Evolutionary conservation across 2,888 invertebrate genomes (phyloP).

Genomic region (Conops quadrifasciatus): DNA sequence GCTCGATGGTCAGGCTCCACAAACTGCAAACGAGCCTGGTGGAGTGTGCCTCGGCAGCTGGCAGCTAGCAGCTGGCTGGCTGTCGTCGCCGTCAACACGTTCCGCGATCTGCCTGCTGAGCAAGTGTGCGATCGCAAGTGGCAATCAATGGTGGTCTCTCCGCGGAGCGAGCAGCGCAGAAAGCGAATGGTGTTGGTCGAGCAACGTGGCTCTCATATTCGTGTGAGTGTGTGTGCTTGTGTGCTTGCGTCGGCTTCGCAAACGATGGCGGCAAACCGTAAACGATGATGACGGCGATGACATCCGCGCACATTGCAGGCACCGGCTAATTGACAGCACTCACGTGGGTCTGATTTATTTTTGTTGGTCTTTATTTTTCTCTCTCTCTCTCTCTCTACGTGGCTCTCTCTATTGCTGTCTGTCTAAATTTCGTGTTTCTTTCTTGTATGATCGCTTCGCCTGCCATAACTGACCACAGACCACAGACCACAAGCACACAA

Average conservation of each 20-base stretch:
- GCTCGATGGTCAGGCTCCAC: neutral
- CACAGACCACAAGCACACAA: neutral
- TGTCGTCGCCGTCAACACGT: constrained; percentile 12
- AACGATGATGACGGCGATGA: constrained; percentile 17
- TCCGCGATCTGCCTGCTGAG: neutral
- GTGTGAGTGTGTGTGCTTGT: neutral
- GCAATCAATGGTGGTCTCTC: constrained; percentile 1
- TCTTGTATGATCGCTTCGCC: constrained; percentile 6
- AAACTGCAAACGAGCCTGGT: neutral
- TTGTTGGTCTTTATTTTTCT: neutral
- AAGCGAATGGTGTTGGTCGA: neutral
- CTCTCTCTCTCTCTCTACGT: neutral
- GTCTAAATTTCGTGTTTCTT: neutral
- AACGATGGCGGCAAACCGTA: constrained; percentile 2
- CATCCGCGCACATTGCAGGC: constrained; percentile 14
- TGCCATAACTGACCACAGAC: constrained; percentile 29
- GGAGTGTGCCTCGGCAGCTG: constrained; percentile 1
- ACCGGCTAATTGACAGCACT: constrained; percentile 36
- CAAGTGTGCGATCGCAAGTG: constrained; percentile 2
- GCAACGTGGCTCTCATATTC: neutral
- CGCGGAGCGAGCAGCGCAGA: neutral
- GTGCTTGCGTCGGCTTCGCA: neutral
- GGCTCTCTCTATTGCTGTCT: neutral
- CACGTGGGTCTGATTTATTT: constrained; percentile 32
- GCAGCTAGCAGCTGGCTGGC: constrained; percentile 9